These are phyloP conservation scores for Drosophila pectinifera DNA, from an alignment of 1,140 invertebrate species.

Conservation along the genomic window DNA sequence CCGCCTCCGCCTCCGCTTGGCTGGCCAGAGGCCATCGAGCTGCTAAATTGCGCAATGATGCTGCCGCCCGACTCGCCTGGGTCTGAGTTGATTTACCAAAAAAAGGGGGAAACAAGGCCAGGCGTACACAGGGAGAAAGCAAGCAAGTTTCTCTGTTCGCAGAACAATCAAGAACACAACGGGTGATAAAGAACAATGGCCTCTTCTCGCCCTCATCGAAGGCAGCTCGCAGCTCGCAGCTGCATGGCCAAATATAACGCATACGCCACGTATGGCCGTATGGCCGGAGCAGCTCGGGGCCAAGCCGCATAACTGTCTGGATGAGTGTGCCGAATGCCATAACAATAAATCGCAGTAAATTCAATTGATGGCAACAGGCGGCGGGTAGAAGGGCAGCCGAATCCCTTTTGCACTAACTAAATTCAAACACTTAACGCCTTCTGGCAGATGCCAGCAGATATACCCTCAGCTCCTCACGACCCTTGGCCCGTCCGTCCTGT, in stretches of 20 bases:
- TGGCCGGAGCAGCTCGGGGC: neutral
- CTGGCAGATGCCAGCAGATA: conserved; percentile 43
- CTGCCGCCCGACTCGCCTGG: conserved; percentile 15
- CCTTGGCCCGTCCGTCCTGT: conserved; percentile 3
- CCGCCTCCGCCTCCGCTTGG: neutral
- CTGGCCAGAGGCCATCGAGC: conserved; percentile 27
- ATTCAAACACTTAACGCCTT: conserved; percentile 54
- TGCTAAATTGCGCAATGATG: conserved; percentile 53
- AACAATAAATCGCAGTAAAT: conserved; percentile 56
- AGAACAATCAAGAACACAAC: too few species aligned
- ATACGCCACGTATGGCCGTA: conserved; percentile 31
- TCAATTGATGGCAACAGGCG: conserved; percentile 38
- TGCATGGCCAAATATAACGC: conserved; percentile 18
- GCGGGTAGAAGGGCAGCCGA: neutral
- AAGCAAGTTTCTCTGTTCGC: neutral
- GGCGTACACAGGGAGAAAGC: neutral
- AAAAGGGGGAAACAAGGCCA: neutral
- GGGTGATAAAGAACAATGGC: too few species aligned
- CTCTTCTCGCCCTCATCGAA: too few species aligned
- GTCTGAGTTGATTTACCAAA: conserved; percentile 35
- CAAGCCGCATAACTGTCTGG: conserved; percentile 42
- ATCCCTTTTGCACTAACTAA: conserved; percentile 42
- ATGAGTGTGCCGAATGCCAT: conserved; percentile 40
- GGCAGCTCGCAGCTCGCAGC: neutral
- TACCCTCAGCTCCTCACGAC: conserved; percentile 4